Evolutionary conservation across 1,140 invertebrate species (phyloP).

Genomic region (Dolichoris vasculosae): DNA sequence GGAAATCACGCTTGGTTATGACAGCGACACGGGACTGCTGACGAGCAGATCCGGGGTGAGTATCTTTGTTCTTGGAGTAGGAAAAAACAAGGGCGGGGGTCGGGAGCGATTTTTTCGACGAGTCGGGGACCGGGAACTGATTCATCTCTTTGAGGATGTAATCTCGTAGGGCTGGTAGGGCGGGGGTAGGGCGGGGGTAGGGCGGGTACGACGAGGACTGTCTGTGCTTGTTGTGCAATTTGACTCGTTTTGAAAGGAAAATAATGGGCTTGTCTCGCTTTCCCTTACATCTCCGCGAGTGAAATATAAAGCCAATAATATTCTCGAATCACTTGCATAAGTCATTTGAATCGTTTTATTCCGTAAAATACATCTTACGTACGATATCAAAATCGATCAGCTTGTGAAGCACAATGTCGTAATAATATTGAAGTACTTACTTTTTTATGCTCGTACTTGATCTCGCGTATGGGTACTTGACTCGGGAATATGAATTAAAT

Average conservation of each 20-base stretch:
- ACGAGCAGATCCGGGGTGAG: slow-evolving; percentile 85
- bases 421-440: slow-evolving; percentile 16
- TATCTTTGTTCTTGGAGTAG: slow-evolving; percentile 50
- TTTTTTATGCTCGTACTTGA: neutral
- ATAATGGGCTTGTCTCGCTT: neutral
- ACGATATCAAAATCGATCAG: neutral
- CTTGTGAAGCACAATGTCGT: neutral
- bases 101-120: neutral
- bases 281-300: neutral
- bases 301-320: slow-evolving; percentile 26
- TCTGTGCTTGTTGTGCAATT: slow-evolving; percentile 27
- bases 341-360: slow-evolving; percentile 14
- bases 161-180: neutral
- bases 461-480: neutral
- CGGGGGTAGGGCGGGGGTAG: neutral
- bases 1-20: slow-evolving; percentile 90
- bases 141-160: slow-evolving; percentile 40
- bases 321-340: slow-evolving; percentile 13
- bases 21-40: slow-evolving; percentile 85
- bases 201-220: no score
- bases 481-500: neutral
- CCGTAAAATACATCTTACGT: neutral
- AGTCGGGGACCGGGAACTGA: neutral
- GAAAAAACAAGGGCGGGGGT: neutral
- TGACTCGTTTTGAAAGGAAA: slow-evolving; percentile 42